A percentile compares a stretch with the other conserved stretches of the same genome.
These are phyloP conservation scores for Sciurus niger DNA, from an alignment of 2,113 vertebrate species.

Conservation along the genomic window DNA sequence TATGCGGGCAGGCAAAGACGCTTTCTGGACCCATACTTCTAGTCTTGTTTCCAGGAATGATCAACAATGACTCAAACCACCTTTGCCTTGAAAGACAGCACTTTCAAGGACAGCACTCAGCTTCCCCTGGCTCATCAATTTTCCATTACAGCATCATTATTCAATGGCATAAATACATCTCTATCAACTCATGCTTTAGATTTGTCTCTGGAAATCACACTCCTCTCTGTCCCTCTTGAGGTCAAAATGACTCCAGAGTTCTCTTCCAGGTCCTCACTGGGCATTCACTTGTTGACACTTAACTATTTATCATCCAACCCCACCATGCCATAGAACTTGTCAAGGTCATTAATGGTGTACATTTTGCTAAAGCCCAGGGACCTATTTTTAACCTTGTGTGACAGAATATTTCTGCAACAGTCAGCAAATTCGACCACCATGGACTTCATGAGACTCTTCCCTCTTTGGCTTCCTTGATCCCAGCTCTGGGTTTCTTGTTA, in stretches of 20 bases:
- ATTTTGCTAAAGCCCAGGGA: not conserved
- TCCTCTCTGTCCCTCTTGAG: not conserved
- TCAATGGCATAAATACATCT: not conserved
- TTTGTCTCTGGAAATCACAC: not conserved
- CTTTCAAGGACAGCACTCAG: not conserved
- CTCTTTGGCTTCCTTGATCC: not conserved
- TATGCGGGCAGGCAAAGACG: too few relatives aligned
- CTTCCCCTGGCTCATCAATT: not conserved
- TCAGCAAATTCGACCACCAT: not conserved
- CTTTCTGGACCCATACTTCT: not conserved
- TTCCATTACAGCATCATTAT: not conserved
- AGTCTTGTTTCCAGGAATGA: not conserved
- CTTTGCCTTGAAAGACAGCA: not conserved
- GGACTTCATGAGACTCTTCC: not conserved
- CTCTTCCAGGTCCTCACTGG: not conserved
- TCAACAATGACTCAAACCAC: not conserved
- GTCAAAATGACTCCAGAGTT: not conserved
- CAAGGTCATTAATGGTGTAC: not conserved
- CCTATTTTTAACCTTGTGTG: not conserved
- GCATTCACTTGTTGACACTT: not conserved
- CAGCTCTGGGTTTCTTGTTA: not conserved
- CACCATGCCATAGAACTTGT: too few relatives aligned
- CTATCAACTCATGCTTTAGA: not conserved
- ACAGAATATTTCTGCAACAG: not conserved
- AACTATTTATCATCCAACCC: not conserved